Percentiles rank a stretch among this genome's conserved stretches.
These are phyloP conservation scores for Strigamia crassipes DNA, from an alignment of 2,888 invertebrate genomes.

Conservation along the genomic window DNA sequence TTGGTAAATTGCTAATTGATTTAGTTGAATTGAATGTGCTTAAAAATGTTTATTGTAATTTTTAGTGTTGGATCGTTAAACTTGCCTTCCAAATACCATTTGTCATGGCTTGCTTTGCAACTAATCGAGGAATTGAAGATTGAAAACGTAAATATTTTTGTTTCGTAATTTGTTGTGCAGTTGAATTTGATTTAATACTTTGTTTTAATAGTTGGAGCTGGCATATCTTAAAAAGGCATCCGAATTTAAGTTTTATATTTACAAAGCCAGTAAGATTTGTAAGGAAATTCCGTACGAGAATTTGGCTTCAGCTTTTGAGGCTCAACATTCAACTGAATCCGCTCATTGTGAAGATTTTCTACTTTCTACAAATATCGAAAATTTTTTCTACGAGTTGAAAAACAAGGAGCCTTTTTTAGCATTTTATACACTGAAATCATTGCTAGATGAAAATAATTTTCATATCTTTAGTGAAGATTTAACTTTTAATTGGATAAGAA, in stretches of 20 bases:
- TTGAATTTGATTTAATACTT: not conserved
- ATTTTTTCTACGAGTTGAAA: not conserved
- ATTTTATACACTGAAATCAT: not conserved
- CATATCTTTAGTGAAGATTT: not conserved
- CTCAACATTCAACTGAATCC: not conserved
- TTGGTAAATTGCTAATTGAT: not conserved
- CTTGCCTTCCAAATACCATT: not conserved
- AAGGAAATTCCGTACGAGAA: not conserved
- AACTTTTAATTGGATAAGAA: conserved; percentile 7
- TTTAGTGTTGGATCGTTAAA: not conserved
- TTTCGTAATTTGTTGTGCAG: not conserved
- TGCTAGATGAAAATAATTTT: not conserved
- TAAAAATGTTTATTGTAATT: not conserved
- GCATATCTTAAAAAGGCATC: not conserved
- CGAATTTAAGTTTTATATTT: not conserved
- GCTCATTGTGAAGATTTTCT: not conserved
- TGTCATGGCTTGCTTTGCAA: not conserved
- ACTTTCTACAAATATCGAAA: not conserved
- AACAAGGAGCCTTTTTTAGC: not conserved
- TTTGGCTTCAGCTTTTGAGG: not conserved
- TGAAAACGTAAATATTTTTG: not conserved
- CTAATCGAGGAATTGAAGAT: conserved; percentile 1
- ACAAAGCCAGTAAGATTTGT: not conserved
- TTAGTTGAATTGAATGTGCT: not conserved
- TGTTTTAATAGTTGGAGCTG: not conserved